Evolutionary conservation across 2,888 invertebrate genomes (phyloP).

Genomic region (Theodoxus fluviatilis): DNA sequence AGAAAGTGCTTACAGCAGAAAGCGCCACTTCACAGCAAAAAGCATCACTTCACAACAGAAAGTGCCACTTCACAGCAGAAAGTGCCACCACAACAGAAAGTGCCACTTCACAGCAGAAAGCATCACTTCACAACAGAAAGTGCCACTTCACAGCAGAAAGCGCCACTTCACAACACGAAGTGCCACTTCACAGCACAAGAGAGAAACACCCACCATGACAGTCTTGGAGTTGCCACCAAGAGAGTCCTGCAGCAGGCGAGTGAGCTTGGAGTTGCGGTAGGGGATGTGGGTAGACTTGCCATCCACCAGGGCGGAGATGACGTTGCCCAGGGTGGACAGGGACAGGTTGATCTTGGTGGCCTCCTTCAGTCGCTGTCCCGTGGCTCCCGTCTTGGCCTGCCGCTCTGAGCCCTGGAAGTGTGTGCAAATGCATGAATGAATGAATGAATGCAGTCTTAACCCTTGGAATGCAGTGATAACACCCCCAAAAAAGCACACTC

Average conservation of each 20-base stretch:
- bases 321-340: slow-evolving; percentile 94
- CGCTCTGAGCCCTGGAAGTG: slow-evolving; percentile 88
- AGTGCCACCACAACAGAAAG: too few species aligned
- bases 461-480: neutral
- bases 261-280: slow-evolving; percentile 96
- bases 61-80: too few species aligned
- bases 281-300: slow-evolving; percentile 97
- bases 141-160: too few species aligned
- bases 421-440: neutral
- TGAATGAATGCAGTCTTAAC: too few species aligned
- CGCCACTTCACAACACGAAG: too few species aligned
- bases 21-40: too few species aligned
- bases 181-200: too few species aligned
- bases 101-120: too few species aligned
- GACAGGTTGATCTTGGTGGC: slow-evolving; percentile 98
- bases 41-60: too few species aligned
- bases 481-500: too few species aligned
- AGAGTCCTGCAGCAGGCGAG: slow-evolving; percentile 86
- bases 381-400: slow-evolving; percentile 94
- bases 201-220: slow-evolving; percentile 69
- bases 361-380: slow-evolving; percentile 90
- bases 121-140: too few species aligned
- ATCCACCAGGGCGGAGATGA: slow-evolving; percentile 96
- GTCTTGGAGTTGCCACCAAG: slow-evolving; percentile 84
- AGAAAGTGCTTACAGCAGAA: too few species aligned